Base-by-base conservation (phyloP, 2,113 vertebrate species). In the Electrona antarctica region DNA sequence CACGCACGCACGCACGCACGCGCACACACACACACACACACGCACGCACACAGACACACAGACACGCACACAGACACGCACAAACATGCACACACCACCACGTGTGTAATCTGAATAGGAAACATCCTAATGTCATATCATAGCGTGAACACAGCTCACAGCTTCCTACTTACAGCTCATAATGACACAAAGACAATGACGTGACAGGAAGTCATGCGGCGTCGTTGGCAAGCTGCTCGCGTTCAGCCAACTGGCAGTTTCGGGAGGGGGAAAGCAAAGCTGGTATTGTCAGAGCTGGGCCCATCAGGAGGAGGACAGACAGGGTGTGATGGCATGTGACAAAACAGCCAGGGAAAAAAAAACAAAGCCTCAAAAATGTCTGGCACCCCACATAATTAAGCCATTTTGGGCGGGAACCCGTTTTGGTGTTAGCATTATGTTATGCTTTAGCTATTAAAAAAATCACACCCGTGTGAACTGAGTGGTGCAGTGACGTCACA, bases 281-380 rank as follows among this genome's bases (percentile, higher is more conserved):
- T 72, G 66, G 69, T 72, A 63, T 72, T 87, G 87, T 78, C 66
- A 64, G 46, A 64, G 48, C 60, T 13, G 15, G 49, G 57, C 52
- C 82, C 67, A 60, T 83, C 66, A 84, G 73, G 74, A 64, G 41
- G 77, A 86, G 77, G 87, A 88, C 80, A 74, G 87, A 88, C 80
- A 74, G 66, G 74, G 67, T 72, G 76, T 55, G 70, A 60, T 77
- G 84, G 78, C 78, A 76, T 81, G 71, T 78, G 78, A 87, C 81
- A 85, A 85, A 85, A 74, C 71, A 73, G 46, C 14, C 60, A 68
- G 65, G 8, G 52, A 73, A 54, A 76, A 6, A 50, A 0, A 56
- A 60, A 21, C 21, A 21, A 21, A 21, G 21, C 33, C 51, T 75
- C 14, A n/a, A n/a, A n/a, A n/a, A n/a, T n/a, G n/a, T n/a, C n/a